Base-by-base conservation (phyloP, 2,113 vertebrate species). In the Donacobius atricapilla region DNA sequence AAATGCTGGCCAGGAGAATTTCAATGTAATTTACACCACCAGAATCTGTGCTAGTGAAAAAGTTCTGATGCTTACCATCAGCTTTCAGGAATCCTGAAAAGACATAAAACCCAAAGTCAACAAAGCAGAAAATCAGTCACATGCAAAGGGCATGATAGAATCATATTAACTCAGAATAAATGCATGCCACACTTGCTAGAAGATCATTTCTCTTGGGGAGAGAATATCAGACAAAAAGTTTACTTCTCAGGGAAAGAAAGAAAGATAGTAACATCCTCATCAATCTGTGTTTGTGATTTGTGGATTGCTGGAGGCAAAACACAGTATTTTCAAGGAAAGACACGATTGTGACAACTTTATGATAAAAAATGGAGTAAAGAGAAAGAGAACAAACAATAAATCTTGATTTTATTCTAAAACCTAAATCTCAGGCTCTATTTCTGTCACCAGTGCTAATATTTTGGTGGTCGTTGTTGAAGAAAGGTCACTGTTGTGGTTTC, bases 241-340 rank as follows among this genome's bases (percentile, higher is more conserved):
- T 84, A 79, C 37, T 76, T 94, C 57, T 68, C 23, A 72, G 19
- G 39, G 37, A 18, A 75, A 70, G 31, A 93, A 93, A 87, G 76
- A 51, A 44, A 68, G 17, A 72, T 19, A 69, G 69, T 64, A 91
- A 66, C 24, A 87, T 73, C 58, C 56, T 85, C 63, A 85, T 24
- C 16, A 87, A 79, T 68, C 61, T 76, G 4, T 71, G 51, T 60
- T 93, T 91, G 75, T 92, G 87, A 91, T 95, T 82, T 96, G 81
- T 89, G 65, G 19, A 19, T 89, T 94, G 45, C 89, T 91, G 39
- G 66, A 95, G 81, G 91, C 42, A 82, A 93, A 91, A 68, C 63
- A 27, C 51, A 89, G 33, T 84, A 79, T 94, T 95, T 96, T 94
- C 56, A 85, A 87, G 57, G 69, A 89, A 93, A 96, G 61, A 71